These are phyloP conservation scores for Heliconius aoede DNA, from an alignment of 2,888 invertebrate genomes.

Conservation along the genomic window DNA sequence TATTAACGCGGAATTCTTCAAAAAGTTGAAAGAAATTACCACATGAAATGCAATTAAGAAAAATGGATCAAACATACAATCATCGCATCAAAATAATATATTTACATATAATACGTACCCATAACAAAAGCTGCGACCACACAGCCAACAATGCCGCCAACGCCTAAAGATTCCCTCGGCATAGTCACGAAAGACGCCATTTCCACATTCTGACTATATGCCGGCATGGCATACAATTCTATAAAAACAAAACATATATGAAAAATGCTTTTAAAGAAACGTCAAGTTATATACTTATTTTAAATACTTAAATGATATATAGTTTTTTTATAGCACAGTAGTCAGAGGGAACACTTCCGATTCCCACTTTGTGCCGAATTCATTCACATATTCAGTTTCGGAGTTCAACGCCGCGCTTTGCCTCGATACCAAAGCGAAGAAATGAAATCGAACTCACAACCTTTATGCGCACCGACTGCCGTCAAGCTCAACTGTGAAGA, in stretches of 20 bases:
- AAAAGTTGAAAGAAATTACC: no score
- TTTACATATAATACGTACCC: constrained; percentile 57
- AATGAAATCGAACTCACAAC: no score
- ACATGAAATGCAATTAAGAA: no score
- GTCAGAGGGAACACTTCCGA: no score
- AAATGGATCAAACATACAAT: no score
- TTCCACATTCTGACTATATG: constrained; percentile 74
- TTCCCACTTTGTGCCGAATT: no score
- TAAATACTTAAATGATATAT: background rate
- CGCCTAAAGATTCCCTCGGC: constrained; percentile 60
- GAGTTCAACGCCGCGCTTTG: no score
- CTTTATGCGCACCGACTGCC: no score
- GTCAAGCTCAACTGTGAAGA: no score
- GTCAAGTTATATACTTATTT: background rate
- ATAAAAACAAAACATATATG: constrained; percentile 39
- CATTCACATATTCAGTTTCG: no score
- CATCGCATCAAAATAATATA: background rate
- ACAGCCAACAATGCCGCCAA: constrained; percentile 70
- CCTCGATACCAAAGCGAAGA: no score
- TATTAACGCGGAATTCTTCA: background rate
- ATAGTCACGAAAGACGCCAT: constrained; percentile 77
- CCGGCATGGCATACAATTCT: constrained; percentile 77
- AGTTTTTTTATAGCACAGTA: no score
- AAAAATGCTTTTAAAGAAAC: background rate
- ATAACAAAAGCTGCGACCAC: constrained; percentile 71